These are phyloP conservation scores for Zophobas atratus DNA, from an alignment of 1,140 invertebrate genomes.

Conservation along the genomic window DNA sequence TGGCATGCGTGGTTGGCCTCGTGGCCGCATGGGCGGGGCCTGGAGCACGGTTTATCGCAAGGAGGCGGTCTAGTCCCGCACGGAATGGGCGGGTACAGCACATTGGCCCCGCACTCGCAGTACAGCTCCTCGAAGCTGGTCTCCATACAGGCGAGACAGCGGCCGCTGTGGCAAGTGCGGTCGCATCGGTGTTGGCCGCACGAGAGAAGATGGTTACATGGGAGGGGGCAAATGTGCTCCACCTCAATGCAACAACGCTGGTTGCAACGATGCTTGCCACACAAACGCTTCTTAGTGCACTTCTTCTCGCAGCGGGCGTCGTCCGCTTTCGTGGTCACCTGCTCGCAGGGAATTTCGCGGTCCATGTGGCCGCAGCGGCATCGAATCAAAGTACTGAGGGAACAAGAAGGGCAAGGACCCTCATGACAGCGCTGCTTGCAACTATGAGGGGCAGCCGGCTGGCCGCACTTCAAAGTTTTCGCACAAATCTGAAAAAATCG, in stretches of 20 bases:
- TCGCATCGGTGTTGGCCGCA: slow-evolving; percentile 93
- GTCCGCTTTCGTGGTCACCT: slow-evolving; percentile 79
- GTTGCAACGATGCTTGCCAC: slow-evolving; percentile 92
- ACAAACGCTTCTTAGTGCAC: slow-evolving; percentile 90
- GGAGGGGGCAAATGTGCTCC: slow-evolving; percentile 88
- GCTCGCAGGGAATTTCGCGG: slow-evolving; percentile 85
- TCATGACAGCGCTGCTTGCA: slow-evolving; percentile 83
- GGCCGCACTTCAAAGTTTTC: slow-evolving; percentile 87
- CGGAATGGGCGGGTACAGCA: slow-evolving; percentile 90
- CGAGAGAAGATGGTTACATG: slow-evolving; percentile 84
- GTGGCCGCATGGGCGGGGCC: slow-evolving; percentile 87
- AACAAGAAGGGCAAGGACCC: slow-evolving; percentile 88
- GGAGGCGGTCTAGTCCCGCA: slow-evolving; percentile 90
- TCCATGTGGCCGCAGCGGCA: slow-evolving; percentile 95
- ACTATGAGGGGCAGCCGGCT: slow-evolving; percentile 76
- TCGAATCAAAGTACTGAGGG: slow-evolving; percentile 81
- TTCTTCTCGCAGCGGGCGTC: slow-evolving; percentile 88
- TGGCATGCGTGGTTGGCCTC: slow-evolving; percentile 86
- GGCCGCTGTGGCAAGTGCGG: slow-evolving; percentile 89
- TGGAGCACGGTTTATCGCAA: slow-evolving; percentile 84
- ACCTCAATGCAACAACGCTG: slow-evolving; percentile 88
- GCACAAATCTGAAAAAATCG: slow-evolving; percentile 74
- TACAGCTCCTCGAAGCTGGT: slow-evolving; percentile 90
- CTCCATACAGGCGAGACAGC: slow-evolving; percentile 87
- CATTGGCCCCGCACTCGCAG: slow-evolving; percentile 91